Conservation (phyloP, 1,140 invertebrate species). For the Hypothenemus hampei region DNA sequence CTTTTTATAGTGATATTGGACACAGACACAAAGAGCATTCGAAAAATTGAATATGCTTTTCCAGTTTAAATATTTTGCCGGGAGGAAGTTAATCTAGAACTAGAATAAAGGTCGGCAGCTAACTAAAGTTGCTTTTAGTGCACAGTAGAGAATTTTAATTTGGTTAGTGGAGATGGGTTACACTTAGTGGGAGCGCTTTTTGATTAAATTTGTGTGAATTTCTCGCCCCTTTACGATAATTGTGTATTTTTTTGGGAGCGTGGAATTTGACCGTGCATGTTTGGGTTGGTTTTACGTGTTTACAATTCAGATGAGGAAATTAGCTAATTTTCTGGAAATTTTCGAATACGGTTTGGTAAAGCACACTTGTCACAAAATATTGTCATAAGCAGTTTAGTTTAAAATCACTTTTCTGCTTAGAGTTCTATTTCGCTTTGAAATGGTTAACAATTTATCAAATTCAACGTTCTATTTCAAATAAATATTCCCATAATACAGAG, state of each 20-base stretch:
- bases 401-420: neutral
- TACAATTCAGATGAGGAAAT: neutral
- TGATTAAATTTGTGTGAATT: constrained; percentile 30
- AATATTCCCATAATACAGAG: constrained; percentile 4
- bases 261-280: constrained; percentile 1
- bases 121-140: constrained; percentile 28
- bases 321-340: neutral
- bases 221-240: constrained; percentile 22
- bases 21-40: constrained; percentile 26
- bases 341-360: too few relatives aligned
- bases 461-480: constrained; percentile 14
- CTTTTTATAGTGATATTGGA: neutral
- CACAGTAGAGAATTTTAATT: constrained; percentile 28
- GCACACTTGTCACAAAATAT: too few relatives aligned
- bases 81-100: constrained; percentile 23
- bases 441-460: constrained; percentile 6
- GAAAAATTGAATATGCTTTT: constrained; percentile 26
- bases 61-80: constrained; percentile 22
- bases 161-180: constrained; percentile 29
- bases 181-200: constrained; percentile 25
- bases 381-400: too few relatives aligned
- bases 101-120: constrained; percentile 27
- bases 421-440: constrained; percentile 8
- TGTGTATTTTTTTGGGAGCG: constrained; percentile 16
- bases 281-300: neutral